Evolutionary conservation across 1,140 invertebrate species (phyloP).

Genomic region (Lepidurus apus): DNA sequence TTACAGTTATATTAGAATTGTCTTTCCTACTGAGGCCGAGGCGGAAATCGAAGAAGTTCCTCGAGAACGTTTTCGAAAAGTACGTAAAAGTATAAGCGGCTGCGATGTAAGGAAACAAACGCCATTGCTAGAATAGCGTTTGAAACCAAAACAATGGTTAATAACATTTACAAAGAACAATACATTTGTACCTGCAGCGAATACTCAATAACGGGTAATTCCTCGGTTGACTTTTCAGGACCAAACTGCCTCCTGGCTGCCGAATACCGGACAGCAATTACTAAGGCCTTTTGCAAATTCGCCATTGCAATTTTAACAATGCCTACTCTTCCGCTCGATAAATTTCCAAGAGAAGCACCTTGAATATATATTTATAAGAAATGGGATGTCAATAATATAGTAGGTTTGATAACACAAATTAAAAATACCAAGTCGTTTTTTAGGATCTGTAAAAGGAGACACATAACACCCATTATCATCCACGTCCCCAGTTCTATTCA

Average conservation of each 20-base stretch:
- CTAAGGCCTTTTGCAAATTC: conserved; percentile 64
- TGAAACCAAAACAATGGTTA: background rate
- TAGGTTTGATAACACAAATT: background rate
- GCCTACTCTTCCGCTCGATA: conserved; percentile 74
- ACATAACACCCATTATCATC: conserved; percentile 75
- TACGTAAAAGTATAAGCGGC: conserved; percentile 68
- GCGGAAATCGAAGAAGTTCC: conserved; percentile 51
- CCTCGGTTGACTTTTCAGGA: conserved; percentile 50
- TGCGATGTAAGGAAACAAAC: conserved; percentile 83
- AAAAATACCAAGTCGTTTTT: conserved; percentile 59
- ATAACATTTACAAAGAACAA: background rate
- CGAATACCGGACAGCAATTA: conserved; percentile 84
- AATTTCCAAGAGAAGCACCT: conserved; percentile 71
- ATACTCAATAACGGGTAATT: conserved; percentile 84
- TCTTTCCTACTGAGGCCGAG: conserved; percentile 41
- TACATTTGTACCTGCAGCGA: conserved; percentile 65
- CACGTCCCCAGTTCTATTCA: conserved; percentile 84
- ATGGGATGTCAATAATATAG: background rate
- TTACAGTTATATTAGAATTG: conserved; percentile 33
- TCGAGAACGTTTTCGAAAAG: conserved; percentile 58
- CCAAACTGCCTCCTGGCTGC: conserved; percentile 86
- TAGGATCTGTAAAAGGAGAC: conserved; percentile 66
- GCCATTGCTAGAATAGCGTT: conserved; percentile 65
- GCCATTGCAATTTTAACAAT: conserved; percentile 64
- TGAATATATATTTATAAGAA: background rate